A percentile compares a stretch with the other conserved stretches of the same genome.
These are phyloP conservation scores for Heterotis niloticus DNA, from an alignment of 2,113 vertebrate genomes.

Conservation along the genomic window DNA sequence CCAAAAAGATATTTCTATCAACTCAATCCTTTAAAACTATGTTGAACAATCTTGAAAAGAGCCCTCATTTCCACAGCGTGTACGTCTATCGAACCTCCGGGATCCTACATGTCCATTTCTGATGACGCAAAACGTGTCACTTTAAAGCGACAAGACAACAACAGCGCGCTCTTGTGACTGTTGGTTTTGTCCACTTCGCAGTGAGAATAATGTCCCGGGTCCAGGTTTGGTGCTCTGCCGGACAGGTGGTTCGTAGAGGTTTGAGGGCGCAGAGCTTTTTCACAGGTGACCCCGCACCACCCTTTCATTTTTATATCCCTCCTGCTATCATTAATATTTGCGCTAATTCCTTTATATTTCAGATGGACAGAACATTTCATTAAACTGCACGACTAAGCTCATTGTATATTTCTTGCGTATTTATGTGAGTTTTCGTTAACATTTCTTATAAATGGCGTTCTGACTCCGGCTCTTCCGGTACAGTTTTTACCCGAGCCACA, in stretches of 20 bases:
- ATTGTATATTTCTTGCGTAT: too few relatives aligned
- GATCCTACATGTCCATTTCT: constrained; percentile 27
- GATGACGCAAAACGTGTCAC: constrained; percentile 40
- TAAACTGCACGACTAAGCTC: too few relatives aligned
- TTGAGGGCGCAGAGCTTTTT: constrained; percentile 20
- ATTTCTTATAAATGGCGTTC: not conserved
- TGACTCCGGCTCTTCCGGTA: not conserved
- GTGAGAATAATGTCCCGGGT: constrained; percentile 45
- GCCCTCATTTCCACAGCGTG: too few relatives aligned
- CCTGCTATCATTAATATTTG: too few relatives aligned
- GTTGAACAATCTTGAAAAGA: too few relatives aligned
- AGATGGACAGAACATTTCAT: not conserved
- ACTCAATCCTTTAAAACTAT: too few relatives aligned
- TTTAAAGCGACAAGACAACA: constrained; percentile 22
- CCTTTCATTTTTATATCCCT: not conserved
- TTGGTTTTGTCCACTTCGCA: not conserved
- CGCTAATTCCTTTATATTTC: not conserved
- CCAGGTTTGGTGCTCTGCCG: constrained; percentile 13
- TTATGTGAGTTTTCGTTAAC: not conserved
- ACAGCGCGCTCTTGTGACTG: not conserved
- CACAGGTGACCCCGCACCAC: constrained; percentile 41
- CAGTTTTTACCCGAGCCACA: constrained; percentile 51
- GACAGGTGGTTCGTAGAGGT: constrained; percentile 13
- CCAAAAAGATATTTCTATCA: too few relatives aligned
- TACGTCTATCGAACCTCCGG: too few relatives aligned